Conservation (phyloP, 2,888 invertebrate species). For the Cremastobaeus sp. region DNA sequence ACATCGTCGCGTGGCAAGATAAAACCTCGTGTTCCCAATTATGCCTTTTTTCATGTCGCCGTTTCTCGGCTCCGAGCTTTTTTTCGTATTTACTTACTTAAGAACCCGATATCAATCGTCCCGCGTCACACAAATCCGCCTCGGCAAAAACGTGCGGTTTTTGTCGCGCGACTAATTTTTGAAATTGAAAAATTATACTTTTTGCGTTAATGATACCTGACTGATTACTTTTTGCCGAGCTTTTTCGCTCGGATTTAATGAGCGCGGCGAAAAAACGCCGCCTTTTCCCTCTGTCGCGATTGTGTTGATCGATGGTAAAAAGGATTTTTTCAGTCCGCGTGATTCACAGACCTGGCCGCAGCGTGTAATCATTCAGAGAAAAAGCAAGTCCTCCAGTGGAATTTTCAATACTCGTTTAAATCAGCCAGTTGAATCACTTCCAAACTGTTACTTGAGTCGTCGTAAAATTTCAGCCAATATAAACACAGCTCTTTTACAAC, state of each 20-base stretch:
- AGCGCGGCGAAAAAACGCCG: too few species aligned
- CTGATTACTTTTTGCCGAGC: slow-evolving; percentile 24
- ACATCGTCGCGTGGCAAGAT: slow-evolving; percentile 60
- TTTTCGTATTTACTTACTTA: slow-evolving; percentile 33
- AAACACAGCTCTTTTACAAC: slow-evolving; percentile 20
- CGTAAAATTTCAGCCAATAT: slow-evolving; percentile 37
- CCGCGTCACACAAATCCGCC: slow-evolving; percentile 13
- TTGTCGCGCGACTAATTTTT: slow-evolving; percentile 9
- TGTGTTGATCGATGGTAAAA: too few species aligned
- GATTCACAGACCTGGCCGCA: too few species aligned
- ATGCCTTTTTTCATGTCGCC: slow-evolving; percentile 31
- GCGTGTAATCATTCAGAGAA: neutral
- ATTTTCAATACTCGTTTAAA: too few species aligned
- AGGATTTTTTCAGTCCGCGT: too few species aligned
- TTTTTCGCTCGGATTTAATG: too few species aligned
- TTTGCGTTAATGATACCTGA: slow-evolving; percentile 16
- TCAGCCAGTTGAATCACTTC: slow-evolving; percentile 25
- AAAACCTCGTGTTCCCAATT: slow-evolving; percentile 58
- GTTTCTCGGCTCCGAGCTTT: neutral
- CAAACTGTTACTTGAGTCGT: slow-evolving; percentile 10
- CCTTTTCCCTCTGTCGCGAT: too few species aligned
- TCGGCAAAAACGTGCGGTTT: slow-evolving; percentile 15
- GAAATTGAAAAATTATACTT: slow-evolving; percentile 29
- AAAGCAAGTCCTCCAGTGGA: neutral
- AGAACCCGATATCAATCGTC: slow-evolving; percentile 35